A percentile compares a stretch with the other conserved stretches of the same genome.
Conservation (phyloP, 92 coral and sea anemone species). For the Epizoanthus rinbou region DNA sequence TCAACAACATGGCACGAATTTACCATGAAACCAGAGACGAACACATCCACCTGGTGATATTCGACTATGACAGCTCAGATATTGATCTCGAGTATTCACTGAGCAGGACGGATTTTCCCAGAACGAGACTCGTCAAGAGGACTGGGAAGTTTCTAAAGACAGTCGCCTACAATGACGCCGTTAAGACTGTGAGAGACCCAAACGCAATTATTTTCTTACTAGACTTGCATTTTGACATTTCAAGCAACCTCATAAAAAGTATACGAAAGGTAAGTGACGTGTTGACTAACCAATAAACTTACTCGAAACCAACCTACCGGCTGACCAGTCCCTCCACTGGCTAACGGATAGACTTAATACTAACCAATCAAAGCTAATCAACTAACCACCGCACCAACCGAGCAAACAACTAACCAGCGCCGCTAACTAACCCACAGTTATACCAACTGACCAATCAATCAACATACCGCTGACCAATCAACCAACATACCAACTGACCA, state of each 20-base stretch:
- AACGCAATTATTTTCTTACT: slow-evolving; percentile 50
- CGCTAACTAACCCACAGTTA: too few species aligned
- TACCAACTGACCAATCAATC: too few species aligned
- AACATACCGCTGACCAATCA: too few species aligned
- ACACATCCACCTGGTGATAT: slow-evolving; percentile 46
- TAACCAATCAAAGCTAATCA: too few species aligned
- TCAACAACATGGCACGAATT: slow-evolving; percentile 45
- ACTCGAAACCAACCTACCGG: neutral
- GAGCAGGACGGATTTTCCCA: slow-evolving; percentile 30
- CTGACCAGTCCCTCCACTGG: neutral
- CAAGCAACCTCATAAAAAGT: slow-evolving; percentile 33
- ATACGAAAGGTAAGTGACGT: slow-evolving; percentile 43
- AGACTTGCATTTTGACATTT: slow-evolving; percentile 53
- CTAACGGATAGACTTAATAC: neutral
- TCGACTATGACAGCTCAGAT: slow-evolving; percentile 50
- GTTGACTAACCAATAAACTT: neutral
- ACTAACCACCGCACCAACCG: too few species aligned
- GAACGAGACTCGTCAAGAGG: slow-evolving; percentile 15
- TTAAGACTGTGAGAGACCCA: slow-evolving; percentile 48
- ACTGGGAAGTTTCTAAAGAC: slow-evolving; percentile 45
- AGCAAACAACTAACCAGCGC: too few species aligned
- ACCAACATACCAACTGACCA: neutral
- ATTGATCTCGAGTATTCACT: slow-evolving; percentile 43
- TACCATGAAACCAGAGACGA: slow-evolving; percentile 46
- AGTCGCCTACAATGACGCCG: slow-evolving; percentile 50